Evolutionary conservation across 1,140 invertebrate species (phyloP), one percentile per base, ranked within the genome.

Genomic region (Leptinotarsa texana): DNA sequence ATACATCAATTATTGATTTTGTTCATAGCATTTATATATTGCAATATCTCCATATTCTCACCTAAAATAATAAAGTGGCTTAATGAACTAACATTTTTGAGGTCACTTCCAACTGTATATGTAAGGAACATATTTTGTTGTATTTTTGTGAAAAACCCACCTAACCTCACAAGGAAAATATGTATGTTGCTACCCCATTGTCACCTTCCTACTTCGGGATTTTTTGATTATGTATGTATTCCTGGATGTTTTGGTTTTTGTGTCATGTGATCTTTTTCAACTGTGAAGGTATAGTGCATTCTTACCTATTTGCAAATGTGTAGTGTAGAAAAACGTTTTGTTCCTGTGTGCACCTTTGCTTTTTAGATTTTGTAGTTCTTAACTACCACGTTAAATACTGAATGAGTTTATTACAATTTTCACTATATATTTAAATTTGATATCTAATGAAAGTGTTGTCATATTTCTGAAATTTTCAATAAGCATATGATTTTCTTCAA

Each of bases 1-100:
- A 70, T 74, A 78, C 76, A 81, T 82, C 82, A 83, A 81, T 83
- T 83, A 83, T 83, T 83, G 82, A 83, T 83, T 83, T 83, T 83
- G 74, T 77, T 74, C 70, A 73, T 75, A 77, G 72, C 78, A 74
- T 78, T 77, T 77, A 78, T 76, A 77, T 74, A 76, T 78, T 75
- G 66, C 69, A 76, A 47, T 73, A 73, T 63, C 22, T 73, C 62
- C 47, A 73, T 73, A 62, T 63, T 73, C 33, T 61, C 42, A 66
- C 33, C 24, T 5, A 48, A 13, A 63, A 27, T 61, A 71, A 57
- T 24, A 15, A 61, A 15, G 57, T 27, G 17, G 21, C 13, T 33
- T 21, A 69, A 49, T 57, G 6, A 69, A 22, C 17, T 57, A 8
- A 71, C 13, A 21, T 62, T 71, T 21, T 33, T 33, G 49, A 13